phyloP scores from a whole-genome alignment of 2,888 invertebrate genomes.

The Apamea crenata region DNA sequence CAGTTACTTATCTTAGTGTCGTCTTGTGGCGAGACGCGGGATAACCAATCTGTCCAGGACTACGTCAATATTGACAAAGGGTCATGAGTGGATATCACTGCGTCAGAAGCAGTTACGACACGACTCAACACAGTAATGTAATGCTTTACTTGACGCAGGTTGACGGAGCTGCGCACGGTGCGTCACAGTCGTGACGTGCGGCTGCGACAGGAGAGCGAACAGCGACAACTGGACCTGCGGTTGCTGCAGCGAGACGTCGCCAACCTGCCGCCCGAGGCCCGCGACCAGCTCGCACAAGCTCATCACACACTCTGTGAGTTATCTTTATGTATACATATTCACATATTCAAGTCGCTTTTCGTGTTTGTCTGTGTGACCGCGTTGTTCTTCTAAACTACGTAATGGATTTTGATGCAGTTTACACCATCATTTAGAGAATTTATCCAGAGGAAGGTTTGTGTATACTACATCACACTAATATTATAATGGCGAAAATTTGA shows the following conservation, averaged over 20 bases:
- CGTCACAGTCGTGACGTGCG: slow-evolving; percentile 94
- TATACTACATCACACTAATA: too few species aligned
- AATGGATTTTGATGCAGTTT: not conserved
- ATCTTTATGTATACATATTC: not conserved
- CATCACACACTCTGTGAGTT: slow-evolving; percentile 94
- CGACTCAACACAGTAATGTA: not conserved
- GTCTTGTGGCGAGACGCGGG: not conserved
- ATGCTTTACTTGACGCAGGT: slow-evolving; percentile 74
- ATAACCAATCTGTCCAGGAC: not conserved
- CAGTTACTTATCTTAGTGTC: not conserved
- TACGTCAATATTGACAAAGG: not conserved
- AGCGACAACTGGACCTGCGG: slow-evolving; percentile 94
- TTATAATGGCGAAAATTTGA: too few species aligned
- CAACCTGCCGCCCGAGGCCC: slow-evolving; percentile 93
- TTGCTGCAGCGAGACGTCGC: slow-evolving; percentile 94
- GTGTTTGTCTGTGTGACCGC: not conserved
- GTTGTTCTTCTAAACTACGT: not conserved
- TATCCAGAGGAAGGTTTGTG: not conserved
- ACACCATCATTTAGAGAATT: not conserved
- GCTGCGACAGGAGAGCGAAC: slow-evolving; percentile 94
- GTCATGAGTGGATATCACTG: not conserved
- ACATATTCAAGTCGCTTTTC: not conserved
- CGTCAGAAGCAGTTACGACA: not conserved
- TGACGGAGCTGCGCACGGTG: slow-evolving; percentile 94
- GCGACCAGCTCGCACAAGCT: slow-evolving; percentile 93